Percentiles rank a stretch among this genome's conserved stretches.
Evolutionary conservation across 2,888 invertebrate species (phyloP).

Genomic region (Megamerina dolium): DNA sequence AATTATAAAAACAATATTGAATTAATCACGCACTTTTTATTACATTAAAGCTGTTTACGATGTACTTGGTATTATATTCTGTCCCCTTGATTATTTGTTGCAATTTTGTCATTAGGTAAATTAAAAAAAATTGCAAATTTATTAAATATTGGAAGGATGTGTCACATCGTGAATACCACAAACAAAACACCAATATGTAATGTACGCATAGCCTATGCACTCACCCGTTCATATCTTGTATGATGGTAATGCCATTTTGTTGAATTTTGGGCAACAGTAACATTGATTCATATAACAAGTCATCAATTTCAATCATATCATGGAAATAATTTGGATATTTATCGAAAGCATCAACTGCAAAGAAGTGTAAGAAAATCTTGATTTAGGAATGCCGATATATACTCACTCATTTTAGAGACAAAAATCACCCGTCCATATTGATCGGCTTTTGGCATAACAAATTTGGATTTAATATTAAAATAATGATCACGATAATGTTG

Average conservation of each 20-base stretch:
- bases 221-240: conserved; percentile 41
- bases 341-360: conserved; percentile 39
- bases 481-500: conserved; percentile 36
- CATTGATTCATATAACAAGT: conserved; percentile 41
- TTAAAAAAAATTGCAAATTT: no score
- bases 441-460: conserved; percentile 39
- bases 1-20: neutral
- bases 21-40: neutral
- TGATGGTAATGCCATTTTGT: conserved; percentile 39
- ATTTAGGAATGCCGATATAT: neutral
- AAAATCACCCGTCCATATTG: conserved; percentile 38
- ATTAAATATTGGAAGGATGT: no score
- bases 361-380: neutral
- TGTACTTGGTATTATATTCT: no score
- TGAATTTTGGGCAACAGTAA: conserved; percentile 39
- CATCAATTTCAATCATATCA: conserved; percentile 43
- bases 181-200: no score
- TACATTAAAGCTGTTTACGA: no score
- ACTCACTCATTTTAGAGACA: conserved; percentile 30
- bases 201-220: conserved; percentile 8
- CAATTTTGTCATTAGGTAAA: neutral
- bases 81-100: no score
- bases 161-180: no score
- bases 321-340: conserved; percentile 38
- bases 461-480: conserved; percentile 34